Evolutionary conservation across 2,888 invertebrate genomes (phyloP), one percentile per base, ranked within the genome.

Genomic region (Lissocephala sabroskyi): DNA sequence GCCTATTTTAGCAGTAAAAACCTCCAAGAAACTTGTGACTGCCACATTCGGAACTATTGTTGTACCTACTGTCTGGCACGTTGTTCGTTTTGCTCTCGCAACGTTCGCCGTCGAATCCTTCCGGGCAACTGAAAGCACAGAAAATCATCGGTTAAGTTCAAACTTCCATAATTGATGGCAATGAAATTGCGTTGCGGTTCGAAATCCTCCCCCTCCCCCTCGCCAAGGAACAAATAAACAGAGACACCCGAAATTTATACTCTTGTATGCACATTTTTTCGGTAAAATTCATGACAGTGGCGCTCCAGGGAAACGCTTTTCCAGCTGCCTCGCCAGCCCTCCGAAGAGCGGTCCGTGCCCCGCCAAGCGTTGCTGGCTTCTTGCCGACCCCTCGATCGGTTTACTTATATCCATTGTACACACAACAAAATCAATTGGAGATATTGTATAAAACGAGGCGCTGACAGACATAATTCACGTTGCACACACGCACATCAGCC

Each of bases 1-100:
- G 82, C 83, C 83, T 84, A 81, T 84, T 85, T 84, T 84, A 85
- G 83, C 85, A 85, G 80, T 84, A 84, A 83, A 62, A 84, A 79
- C 83, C 81, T 80, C 84, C 85, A 62, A 74, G 80, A 81, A 59
- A 83, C 74, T 79, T 79, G 50, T 76, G 62, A 4, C 16, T 16
- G 80, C 81, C 80, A 81, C 82, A 80, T 75, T 81, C 79, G 74
- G 81, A 80, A 44, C 76, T 77, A 79, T 83, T 82, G 80, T 75
- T 79, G 83, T 84, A 85, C 85, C 80, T 85, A 85, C 85, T 84
- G 78, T 82, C 80, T 76, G 79, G 78, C 70, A 67, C 64, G 68
- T 66, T 68, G 65, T 65, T 80, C 62, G 78, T 74, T 67, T 81
- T 81, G 41, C 76, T 71, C 57, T 85, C 82, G 75, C 85, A 85